Percentiles rank a stretch among this genome's conserved stretches.
phyloP scores from a whole-genome alignment of 2,888 invertebrate species.

The Clostera curtula region DNA sequence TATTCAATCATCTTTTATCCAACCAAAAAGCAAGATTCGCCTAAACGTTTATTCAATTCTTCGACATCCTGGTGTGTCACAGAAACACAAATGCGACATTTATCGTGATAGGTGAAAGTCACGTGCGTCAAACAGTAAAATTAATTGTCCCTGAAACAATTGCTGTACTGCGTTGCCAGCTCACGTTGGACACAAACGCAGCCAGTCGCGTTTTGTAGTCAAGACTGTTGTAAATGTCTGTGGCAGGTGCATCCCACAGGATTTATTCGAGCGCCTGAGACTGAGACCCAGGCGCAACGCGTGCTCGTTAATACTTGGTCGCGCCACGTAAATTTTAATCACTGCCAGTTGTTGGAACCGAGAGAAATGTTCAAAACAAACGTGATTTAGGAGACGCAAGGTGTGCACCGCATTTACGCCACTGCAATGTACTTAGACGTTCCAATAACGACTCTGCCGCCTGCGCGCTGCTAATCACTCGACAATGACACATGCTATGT shows the following conservation, averaged over 20 bases:
- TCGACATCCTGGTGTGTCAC: too few relatives aligned
- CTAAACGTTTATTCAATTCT: too few relatives aligned
- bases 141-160: too few relatives aligned
- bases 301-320: slow-evolving; percentile 71
- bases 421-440: slow-evolving; percentile 11
- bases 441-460: slow-evolving; percentile 6
- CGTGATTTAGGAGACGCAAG: slow-evolving; percentile 64
- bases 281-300: slow-evolving; percentile 53
- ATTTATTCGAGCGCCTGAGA: slow-evolving; percentile 65
- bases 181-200: too few relatives aligned
- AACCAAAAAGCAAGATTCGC: too few relatives aligned
- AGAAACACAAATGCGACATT: too few relatives aligned
- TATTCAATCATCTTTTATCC: too few relatives aligned
- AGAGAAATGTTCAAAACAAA: slow-evolving; percentile 65
- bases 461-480: neutral
- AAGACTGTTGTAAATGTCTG: slow-evolving; percentile 20
- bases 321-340: slow-evolving; percentile 73
- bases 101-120: too few relatives aligned
- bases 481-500: too few relatives aligned
- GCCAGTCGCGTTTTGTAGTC: too few relatives aligned
- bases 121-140: too few relatives aligned
- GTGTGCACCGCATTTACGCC: slow-evolving; percentile 42
- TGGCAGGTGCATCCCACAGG: slow-evolving; percentile 68
- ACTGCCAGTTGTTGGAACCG: slow-evolving; percentile 67
- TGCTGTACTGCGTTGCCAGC: too few relatives aligned